Percentiles rank a stretch among this genome's conserved stretches.
Evolutionary conservation across 2,888 invertebrate species (phyloP).

Genomic region (Hypselothyrea guttata): DNA sequence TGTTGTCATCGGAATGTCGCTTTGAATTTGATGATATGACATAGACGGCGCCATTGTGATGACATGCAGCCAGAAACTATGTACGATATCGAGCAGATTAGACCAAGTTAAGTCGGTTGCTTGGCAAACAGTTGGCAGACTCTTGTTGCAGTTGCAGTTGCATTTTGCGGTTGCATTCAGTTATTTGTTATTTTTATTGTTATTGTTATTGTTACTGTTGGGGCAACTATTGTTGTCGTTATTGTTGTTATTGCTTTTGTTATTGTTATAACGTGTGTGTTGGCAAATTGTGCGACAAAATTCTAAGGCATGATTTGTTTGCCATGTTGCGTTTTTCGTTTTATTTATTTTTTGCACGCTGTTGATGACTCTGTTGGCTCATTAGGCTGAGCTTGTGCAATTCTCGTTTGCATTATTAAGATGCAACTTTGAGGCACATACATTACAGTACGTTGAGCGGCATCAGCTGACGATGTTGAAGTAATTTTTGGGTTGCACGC

Average conservation of each 20-base stretch:
- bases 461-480: no score
- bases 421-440: no score
- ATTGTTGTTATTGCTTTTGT: slow-evolving; percentile 21
- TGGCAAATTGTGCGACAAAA: slow-evolving; percentile 64
- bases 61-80: slow-evolving; percentile 16
- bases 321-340: no score
- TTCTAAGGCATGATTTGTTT: slow-evolving; percentile 73
- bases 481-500: no score
- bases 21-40: slow-evolving; percentile 5
- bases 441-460: no score
- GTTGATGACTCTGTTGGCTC: slow-evolving; percentile 55
- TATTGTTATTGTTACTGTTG: slow-evolving; percentile 37
- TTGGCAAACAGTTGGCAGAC: slow-evolving; percentile 26
- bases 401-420: slow-evolving; percentile 61
- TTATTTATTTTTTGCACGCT: slow-evolving; percentile 40
- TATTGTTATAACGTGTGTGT: slow-evolving; percentile 31
- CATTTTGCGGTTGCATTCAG: slow-evolving; percentile 29
- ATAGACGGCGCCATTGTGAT: slow-evolving; percentile 32
- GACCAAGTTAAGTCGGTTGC: neutral
- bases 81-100: slow-evolving; percentile 4
- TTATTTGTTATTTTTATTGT: slow-evolving; percentile 37
- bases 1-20: no score
- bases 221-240: slow-evolving; percentile 21
- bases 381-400: slow-evolving; percentile 68
- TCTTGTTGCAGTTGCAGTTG: no score